Base-by-base conservation (phyloP, 2,888 invertebrate genomes). In the Andrena camellia region DNA sequence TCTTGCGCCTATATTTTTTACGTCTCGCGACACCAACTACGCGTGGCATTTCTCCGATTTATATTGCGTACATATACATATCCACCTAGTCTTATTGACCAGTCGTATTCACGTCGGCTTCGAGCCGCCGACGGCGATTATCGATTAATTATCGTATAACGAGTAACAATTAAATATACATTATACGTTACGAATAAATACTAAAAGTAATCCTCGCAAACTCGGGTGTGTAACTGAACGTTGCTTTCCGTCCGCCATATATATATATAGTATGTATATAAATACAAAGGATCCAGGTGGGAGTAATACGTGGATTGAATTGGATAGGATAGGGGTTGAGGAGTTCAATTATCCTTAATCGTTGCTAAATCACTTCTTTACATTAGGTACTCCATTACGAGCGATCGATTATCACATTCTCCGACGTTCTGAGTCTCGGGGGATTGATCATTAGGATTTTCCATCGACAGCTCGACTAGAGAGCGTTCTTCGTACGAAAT, bases 1-100 rank as follows among this genome's bases (percentile, higher is more conserved):
- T 85, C 75, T 88, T 90, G 92, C 94, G 94, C 93, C 94, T 94
- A 94, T 94, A 93, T 93, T 93, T 91, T 91, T 80, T 85, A 93
- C 92, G 93, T 94, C 94, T 94, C 94, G 81, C 77, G 52, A 64
- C 86, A 92, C 91, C 92, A 93, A 89, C 83, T 63, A 86, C 86
- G 86, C 72, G 88, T 92, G 88, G 90, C 92, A 93, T 92, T 86
- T 86, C 85, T 90, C 78, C 78, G 64, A 79, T 80, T 70, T 62
- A 20, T 68, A 29, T 50, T 13, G 29, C 42, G 23, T 60, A 75
- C 57, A 52, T 20, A 52, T 52, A 52, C 20, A 26, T 35, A 54
- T 76, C 42, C 42, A 33, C 82, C 67, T 82, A 81, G 72, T 74
- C 72, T 75, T 82, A 62, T 63, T 54, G 82, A 84, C 59, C 78